phyloP scores from a whole-genome alignment of 1,140 invertebrate species.

The Aphidius gifuensis region DNA sequence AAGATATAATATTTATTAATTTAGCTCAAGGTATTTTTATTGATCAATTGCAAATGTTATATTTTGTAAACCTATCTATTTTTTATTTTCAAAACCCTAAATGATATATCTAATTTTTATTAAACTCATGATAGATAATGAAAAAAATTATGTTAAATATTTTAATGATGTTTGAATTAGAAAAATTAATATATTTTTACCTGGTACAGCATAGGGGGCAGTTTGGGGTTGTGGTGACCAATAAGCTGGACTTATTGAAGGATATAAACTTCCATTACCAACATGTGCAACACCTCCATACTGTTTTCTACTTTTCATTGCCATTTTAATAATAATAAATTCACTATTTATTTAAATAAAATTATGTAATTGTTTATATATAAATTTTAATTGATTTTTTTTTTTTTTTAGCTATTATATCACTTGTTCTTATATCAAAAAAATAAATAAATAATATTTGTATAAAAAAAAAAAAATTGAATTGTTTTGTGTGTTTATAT shows the following conservation, averaged over 20 bases:
- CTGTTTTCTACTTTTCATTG: conserved; percentile 52
- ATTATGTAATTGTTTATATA: background rate
- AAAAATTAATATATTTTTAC: conserved; percentile 48
- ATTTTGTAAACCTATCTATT: conserved; percentile 10
- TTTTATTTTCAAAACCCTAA: too few species aligned
- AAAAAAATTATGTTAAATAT: too few species aligned
- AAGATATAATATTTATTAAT: conserved; percentile 34
- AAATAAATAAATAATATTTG: too few species aligned
- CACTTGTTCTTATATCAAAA: too few species aligned
- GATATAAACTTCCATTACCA: conserved; percentile 57
- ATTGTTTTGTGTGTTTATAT: too few species aligned
- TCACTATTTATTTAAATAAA: conserved; percentile 2
- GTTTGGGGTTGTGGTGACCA: conserved; percentile 73
- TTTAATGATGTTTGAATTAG: background rate
- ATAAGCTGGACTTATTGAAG: conserved; percentile 74
- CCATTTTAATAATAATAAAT: conserved; percentile 36
- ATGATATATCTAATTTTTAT: too few species aligned
- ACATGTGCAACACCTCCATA: conserved; percentile 38
- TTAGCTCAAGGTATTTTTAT: conserved; percentile 17
- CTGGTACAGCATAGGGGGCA: conserved; percentile 74
- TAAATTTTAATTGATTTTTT: background rate
- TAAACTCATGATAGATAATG: too few species aligned
- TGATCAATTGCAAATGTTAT: background rate
- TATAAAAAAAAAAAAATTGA: conserved; percentile 1
- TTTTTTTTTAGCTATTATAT: too few species aligned